These are phyloP conservation scores for Pangasianodon hypophthalmus DNA, from an alignment of 2,113 vertebrate species.

Conservation along the genomic window DNA sequence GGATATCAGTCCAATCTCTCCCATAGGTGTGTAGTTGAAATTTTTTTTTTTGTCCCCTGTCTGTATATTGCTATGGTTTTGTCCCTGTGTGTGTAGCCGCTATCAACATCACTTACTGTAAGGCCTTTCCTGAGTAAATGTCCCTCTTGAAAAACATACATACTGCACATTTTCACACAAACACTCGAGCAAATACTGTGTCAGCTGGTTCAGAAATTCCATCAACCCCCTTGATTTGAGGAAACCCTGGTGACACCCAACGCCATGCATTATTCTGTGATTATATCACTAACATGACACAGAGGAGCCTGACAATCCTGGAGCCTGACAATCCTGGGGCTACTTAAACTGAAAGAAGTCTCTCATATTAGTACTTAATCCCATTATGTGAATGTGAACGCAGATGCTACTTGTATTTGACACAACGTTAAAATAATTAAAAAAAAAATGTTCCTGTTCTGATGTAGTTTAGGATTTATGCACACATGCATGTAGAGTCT, in stretches of 20 bases:
- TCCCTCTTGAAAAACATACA: constrained; percentile 64
- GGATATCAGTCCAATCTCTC: too few relatives aligned
- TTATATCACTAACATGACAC: not conserved
- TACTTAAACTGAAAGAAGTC: too few relatives aligned
- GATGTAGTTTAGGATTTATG: not conserved
- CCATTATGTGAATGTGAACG: too few relatives aligned
- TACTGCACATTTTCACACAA: constrained; percentile 47
- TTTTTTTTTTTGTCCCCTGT: not conserved
- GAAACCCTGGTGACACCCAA: constrained; percentile 15
- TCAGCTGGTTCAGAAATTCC: constrained; percentile 53
- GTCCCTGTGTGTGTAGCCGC: not conserved
- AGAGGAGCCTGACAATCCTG: too few relatives aligned
- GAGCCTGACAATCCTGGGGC: too few relatives aligned
- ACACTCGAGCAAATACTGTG: constrained; percentile 11
- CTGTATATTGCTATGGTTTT: not conserved
- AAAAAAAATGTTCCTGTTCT: not conserved
- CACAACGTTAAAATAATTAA: too few relatives aligned
- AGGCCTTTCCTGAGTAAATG: not conserved
- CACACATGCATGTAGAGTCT: too few relatives aligned
- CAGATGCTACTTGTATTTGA: too few relatives aligned
- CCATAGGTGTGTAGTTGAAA: too few relatives aligned
- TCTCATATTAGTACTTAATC: too few relatives aligned
- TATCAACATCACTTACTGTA: constrained; percentile 14
- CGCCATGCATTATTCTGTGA: not conserved
- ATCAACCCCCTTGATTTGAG: constrained; percentile 7